Percentiles rank a stretch among this genome's conserved stretches.
Conservation (phyloP, 1,140 invertebrate genomes). For the Bombyx mandarina region DNA sequence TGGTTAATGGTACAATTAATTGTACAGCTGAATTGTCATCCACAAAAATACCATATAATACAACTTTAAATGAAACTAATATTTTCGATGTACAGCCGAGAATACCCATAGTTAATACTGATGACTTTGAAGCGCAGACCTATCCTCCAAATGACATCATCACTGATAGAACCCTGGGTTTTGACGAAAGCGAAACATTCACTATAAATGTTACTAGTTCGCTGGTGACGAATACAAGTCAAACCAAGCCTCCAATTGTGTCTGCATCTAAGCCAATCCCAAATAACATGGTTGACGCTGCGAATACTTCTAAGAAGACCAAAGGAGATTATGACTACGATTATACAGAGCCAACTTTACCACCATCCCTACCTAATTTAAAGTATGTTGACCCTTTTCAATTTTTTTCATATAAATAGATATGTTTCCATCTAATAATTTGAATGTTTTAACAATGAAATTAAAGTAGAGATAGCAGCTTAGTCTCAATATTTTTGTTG, state of each 20-base stretch:
- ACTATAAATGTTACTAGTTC: constrained; percentile 59
- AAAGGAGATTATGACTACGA: constrained; percentile 76
- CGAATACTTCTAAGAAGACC: constrained; percentile 64
- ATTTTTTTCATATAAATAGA: too few relatives aligned
- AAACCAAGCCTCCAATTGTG: constrained; percentile 19
- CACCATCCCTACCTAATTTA: constrained; percentile 82
- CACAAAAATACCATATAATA: constrained; percentile 37
- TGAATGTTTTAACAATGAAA: too few relatives aligned
- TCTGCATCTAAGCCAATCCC: constrained; percentile 28
- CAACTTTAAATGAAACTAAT: constrained; percentile 29
- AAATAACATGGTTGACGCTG: constrained; percentile 37
- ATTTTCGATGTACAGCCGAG: constrained; percentile 33
- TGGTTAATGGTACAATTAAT: constrained; percentile 59
- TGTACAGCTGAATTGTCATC: constrained; percentile 57
- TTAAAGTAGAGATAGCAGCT: too few relatives aligned
- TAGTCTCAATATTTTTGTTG: too few relatives aligned
- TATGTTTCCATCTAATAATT: too few relatives aligned
- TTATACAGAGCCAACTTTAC: constrained; percentile 79
- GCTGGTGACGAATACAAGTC: constrained; percentile 38
- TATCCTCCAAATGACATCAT: constrained; percentile 52
- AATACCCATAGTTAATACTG: constrained; percentile 30
- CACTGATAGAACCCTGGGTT: constrained; percentile 42
- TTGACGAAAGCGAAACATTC: constrained; percentile 50
- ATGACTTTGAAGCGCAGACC: constrained; percentile 42
- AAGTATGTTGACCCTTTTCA: constrained; percentile 41